These are phyloP conservation scores for Meriones unguiculatus DNA, from an alignment of 2,113 vertebrate genomes.

Conservation along the genomic window DNA sequence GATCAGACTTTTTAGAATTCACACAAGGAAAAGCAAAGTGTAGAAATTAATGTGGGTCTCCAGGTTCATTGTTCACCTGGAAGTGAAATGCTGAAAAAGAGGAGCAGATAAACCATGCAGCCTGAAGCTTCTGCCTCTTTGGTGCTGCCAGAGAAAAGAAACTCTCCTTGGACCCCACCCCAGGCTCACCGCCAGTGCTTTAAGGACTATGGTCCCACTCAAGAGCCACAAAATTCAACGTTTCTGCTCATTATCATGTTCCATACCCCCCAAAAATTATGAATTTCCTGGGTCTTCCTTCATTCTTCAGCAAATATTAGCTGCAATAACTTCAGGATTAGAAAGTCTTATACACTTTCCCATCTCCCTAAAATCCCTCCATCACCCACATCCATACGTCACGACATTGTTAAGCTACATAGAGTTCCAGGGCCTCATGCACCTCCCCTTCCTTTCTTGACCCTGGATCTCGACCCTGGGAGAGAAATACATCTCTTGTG, in stretches of 20 bases:
- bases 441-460: neutral
- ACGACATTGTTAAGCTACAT: neutral
- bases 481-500: neutral
- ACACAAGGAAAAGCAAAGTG: neutral
- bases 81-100: neutral
- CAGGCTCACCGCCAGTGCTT: neutral
- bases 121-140: too few species aligned
- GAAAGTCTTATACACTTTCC: neutral
- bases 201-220: neutral
- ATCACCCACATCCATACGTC: neutral
- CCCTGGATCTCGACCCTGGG: too few species aligned
- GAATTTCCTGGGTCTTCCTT: neutral
- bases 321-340: neutral
- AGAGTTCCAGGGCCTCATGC: neutral
- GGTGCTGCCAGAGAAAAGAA: neutral
- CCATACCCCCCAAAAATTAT: neutral
- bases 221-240: neutral
- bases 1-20: neutral
- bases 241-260: neutral
- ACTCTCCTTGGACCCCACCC: neutral
- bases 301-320: neutral
- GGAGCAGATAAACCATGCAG: neutral
- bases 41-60: neutral
- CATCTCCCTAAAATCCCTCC: neutral
- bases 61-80: neutral